Percentiles rank a stretch among this genome's conserved stretches.
These are phyloP conservation scores for Tanypteryx hageni DNA, from an alignment of 2,888 invertebrate genomes.

Conservation along the genomic window DNA sequence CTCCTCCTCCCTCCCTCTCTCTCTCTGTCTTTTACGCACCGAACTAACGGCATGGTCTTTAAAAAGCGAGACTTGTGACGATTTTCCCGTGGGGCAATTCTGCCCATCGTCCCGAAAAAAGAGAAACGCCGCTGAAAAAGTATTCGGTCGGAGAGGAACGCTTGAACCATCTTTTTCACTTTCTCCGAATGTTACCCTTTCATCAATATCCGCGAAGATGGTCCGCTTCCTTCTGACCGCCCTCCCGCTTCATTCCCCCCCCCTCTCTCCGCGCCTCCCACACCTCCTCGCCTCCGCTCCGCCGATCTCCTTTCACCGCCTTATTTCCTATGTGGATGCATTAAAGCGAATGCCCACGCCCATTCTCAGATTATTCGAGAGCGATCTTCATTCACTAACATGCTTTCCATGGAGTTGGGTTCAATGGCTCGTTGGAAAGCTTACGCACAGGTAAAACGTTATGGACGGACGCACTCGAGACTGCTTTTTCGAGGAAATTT, in stretches of 20 bases:
- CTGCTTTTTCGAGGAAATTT: too few species aligned
- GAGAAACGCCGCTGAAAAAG: neutral
- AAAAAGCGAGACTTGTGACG: too few species aligned
- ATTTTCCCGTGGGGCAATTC: neutral
- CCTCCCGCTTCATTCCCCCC: neutral
- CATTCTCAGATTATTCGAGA: conserved; percentile 32
- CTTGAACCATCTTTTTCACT: conserved; percentile 9
- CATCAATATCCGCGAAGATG: conserved; percentile 25
- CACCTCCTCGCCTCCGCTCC: neutral
- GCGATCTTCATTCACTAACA: neutral
- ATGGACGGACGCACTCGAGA: too few species aligned
- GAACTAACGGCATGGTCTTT: too few species aligned
- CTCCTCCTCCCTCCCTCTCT: too few species aligned
- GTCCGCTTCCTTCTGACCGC: neutral
- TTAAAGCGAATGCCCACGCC: neutral
- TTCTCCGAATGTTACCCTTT: conserved; percentile 31
- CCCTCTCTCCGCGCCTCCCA: neutral
- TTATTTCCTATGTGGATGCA: conserved; percentile 18
- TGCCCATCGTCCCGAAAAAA: neutral
- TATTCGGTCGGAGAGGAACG: neutral
- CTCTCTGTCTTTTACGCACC: too few species aligned
- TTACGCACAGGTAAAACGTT: neutral
- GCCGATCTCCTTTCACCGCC: neutral
- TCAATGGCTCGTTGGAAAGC: neutral
- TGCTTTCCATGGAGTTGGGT: neutral